Base-by-base conservation (phyloP, 2,888 invertebrate genomes). In the Melanotus villosus region DNA sequence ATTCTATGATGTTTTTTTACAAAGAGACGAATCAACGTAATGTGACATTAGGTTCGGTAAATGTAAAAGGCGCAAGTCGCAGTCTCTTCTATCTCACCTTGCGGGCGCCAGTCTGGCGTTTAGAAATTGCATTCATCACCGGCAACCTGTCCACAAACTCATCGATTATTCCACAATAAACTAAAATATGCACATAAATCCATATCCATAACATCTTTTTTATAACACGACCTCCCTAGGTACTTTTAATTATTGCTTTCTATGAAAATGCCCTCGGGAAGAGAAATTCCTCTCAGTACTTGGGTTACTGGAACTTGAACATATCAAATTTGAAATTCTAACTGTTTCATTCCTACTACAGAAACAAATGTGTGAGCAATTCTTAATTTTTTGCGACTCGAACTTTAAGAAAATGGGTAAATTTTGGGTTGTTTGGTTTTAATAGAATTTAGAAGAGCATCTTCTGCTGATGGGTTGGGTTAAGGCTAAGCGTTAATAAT, bases 41-140 rank as follows among this genome's bases (percentile, higher is more conserved):
- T 56, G 36, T 36, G 62, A 52, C 50, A 52, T 66, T 65, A 47
- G 60, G 57, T 58, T 63, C 52, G 30, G 47, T 57, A 68, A 68
- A 50, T 23, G 64, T 41, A 65, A 70, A 66, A 70, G 71, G 68
- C 45, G 70, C 68, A 43, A 65, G 57, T 38, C 21, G 68, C 32
- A 56, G 63, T 64, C 68, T 68, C 47, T 70, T 72, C 68, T 76
- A 80, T 81, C 80, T 81, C 81, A 80, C 79, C 78, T 80, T 73
- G 75, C 76, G 79, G 81, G 82, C 82, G 81, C 81, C 82, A 80
- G 80, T 79, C 79, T 79, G 81, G 77, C 81, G 80, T 80, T 78
- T 78, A 77, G 71, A 78, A 76, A 80, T 77, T 73, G 79, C 80
- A 80, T 81, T 79, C 80, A 80, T 80, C 80, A 76, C 73, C 73